Base-by-base conservation (phyloP, 2,797 vertebrate species). In the Echiichthys vipera region DNA sequence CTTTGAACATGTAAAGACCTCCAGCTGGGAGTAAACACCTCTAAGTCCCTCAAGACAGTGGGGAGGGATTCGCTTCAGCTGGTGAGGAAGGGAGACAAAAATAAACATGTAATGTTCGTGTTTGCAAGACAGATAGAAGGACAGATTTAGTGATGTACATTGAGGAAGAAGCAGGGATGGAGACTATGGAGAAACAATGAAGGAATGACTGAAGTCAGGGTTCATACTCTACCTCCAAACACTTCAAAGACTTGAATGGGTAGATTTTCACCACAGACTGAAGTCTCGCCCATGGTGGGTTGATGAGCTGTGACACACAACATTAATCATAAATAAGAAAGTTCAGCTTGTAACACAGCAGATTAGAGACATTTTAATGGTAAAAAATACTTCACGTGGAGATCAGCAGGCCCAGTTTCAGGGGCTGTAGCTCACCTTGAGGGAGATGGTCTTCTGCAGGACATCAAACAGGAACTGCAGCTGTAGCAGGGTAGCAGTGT, bases 381-480 rank as follows among this genome's bases (percentile, higher is more conserved):
- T 30, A 53, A 51, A 40, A n/a, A 65, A 22, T 7, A 25, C 5
- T 1, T 6, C 5, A 22, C 0, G 1, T 32, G 14, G 6, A 29
- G 24, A 51, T 22, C 43, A 32, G 20, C 3, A 1, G 39, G 22
- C 12, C 25, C 1, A 7, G 1, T 37, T 11, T 25, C 3, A 29
- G n/a, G n/a, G 9, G 1, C n/a, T 22, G n/a, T 5, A 5, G 4
- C 29, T 32, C 70, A 98, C 98, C 96, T 98, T 99, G 18, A 99
- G 94, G 0, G 97, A 97, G 55, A 96, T 50, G 0, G 98, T 98
- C 87, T 98, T 99, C 93, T 99, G 98, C 57, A 98, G 89, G 81
- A 99, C 84, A 10, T 99, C 98, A 17, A 99, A 98, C 54, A 99
- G 95, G 80, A 99, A 98, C 91, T 99, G 98, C 22, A 97, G 95